These are phyloP conservation scores for Microctenopoma steveboyesi DNA, from an alignment of 2,797 vertebrate species.

Conservation along the genomic window DNA sequence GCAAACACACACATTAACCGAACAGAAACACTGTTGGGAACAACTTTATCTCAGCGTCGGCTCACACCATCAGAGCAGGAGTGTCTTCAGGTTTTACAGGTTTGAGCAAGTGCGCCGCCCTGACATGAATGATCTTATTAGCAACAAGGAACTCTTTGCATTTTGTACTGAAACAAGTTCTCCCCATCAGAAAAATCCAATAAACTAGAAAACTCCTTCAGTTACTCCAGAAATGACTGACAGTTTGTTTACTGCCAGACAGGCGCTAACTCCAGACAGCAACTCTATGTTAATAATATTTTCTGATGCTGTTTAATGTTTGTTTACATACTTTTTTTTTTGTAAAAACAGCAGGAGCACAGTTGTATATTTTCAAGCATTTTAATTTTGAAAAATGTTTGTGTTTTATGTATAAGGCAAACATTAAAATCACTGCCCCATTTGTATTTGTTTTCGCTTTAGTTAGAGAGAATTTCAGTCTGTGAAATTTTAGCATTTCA, in stretches of 20 bases:
- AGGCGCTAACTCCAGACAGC: neutral
- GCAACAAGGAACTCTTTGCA: neutral
- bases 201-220: neutral
- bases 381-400: neutral
- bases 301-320: neutral
- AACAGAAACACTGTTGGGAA: conserved; percentile 8
- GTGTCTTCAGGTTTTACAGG: conserved; percentile 63
- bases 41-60: conserved; percentile 5
- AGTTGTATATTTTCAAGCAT: neutral
- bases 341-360: neutral
- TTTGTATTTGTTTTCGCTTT: no score
- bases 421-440: no score
- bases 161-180: no score
- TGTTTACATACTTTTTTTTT: neutral
- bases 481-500: conserved; percentile 9
- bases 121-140: neutral
- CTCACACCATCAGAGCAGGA: conserved; percentile 30
- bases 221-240: neutral
- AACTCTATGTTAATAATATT: neutral
- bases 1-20: conserved; percentile 20
- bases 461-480: neutral
- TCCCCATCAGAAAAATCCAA: neutral
- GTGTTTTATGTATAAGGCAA: no score
- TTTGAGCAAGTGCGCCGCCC: conserved; percentile 30
- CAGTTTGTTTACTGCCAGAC: neutral